phyloP scores from a whole-genome alignment of 2,888 invertebrate species.

The Fragum sueziense region DNA sequence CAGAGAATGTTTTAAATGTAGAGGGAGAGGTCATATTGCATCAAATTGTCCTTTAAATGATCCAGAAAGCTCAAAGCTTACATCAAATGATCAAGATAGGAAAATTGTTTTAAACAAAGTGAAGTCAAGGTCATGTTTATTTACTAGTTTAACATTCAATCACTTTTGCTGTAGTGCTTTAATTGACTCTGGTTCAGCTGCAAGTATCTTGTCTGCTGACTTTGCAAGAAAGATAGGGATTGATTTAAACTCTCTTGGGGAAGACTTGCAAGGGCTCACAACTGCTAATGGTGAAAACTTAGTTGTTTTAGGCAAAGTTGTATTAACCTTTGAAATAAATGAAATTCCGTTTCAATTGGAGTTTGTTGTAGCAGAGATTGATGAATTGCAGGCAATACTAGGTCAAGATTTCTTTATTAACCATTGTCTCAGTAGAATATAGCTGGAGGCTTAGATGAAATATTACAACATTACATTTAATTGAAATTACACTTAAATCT shows the following conservation, averaged over 20 bases:
- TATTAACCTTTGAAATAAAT: constrained; percentile 19
- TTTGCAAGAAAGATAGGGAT: neutral
- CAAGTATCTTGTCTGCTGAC: neutral
- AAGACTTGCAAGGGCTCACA: neutral
- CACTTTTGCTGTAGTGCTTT: neutral
- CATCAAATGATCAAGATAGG: neutral
- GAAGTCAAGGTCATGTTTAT: neutral
- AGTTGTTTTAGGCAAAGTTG: constrained; percentile 11
- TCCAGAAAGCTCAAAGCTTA: neutral
- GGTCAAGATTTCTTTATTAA: constrained; percentile 54
- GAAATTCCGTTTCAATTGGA: constrained; percentile 25
- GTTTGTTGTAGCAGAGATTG: constrained; percentile 41
- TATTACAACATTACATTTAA: no score
- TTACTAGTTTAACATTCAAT: neutral
- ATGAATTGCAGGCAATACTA: constrained; percentile 28
- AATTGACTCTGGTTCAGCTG: neutral
- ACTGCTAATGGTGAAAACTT: constrained; percentile 26
- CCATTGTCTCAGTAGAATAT: no score
- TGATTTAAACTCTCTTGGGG: neutral
- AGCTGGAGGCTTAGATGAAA: no score
- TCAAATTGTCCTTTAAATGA: neutral
- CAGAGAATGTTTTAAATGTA: neutral
- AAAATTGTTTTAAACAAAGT: neutral
- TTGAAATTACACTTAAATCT: no score
- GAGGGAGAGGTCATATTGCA: neutral